phyloP scores from a whole-genome alignment of 2,797 vertebrate genomes.

The Cossypha niveicapilla region DNA sequence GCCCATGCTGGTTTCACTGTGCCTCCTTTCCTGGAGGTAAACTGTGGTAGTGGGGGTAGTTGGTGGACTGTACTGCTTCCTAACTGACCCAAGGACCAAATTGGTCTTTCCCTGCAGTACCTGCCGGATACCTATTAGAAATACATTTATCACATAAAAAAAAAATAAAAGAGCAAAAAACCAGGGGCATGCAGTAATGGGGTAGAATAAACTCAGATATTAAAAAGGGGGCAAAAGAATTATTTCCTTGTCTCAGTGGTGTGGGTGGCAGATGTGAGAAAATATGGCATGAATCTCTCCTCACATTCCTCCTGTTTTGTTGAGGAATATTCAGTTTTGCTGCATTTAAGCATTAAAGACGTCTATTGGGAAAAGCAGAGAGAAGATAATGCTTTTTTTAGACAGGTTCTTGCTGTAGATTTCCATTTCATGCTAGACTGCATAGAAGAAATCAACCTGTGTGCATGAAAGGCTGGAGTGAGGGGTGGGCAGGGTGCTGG shows the following conservation, averaged over 20 bases:
- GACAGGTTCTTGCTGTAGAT: constrained; percentile 73
- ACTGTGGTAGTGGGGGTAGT: fast-evolving
- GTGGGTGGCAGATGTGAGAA: neutral
- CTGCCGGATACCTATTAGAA: neutral
- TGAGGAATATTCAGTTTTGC: neutral
- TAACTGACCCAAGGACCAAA: neutral
- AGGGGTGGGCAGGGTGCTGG: constrained; percentile 17
- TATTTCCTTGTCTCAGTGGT: neutral
- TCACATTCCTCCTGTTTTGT: neutral
- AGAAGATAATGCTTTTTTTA: constrained; percentile 19
- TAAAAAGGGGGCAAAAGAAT: neutral
- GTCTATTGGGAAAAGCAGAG: neutral
- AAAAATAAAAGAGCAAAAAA: neutral
- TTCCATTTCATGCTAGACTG: constrained; percentile 84
- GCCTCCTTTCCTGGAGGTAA: neutral
- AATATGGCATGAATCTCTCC: neutral
- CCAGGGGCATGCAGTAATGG: fast-evolving
- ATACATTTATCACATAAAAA: neutral
- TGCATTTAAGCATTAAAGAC: constrained; percentile 64
- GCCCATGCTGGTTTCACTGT: neutral
- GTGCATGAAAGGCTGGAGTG: constrained; percentile 67
- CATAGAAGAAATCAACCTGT: constrained; percentile 82
- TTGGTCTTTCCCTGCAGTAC: neutral
- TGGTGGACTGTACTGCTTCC: neutral
- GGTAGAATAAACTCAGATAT: neutral